Conservation (phyloP, 2,113 vertebrate species). For the Cyanoderma ruficeps region DNA sequence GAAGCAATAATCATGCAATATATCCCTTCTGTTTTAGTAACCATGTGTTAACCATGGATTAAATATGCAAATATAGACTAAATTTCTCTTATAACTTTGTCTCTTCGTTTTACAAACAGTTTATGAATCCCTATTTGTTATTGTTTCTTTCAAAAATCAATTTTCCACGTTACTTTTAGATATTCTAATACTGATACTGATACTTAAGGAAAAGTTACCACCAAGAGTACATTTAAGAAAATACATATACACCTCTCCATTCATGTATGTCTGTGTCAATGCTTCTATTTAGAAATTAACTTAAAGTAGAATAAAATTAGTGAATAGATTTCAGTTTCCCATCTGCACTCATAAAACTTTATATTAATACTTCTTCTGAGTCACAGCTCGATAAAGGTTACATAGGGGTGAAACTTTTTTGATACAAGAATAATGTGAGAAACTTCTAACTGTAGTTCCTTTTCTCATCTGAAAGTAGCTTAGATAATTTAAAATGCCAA, state of each 20-base stretch:
- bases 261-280: background rate
- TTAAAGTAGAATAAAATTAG: background rate
- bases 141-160: background rate
- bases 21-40: background rate
- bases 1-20: background rate
- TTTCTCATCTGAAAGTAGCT: background rate
- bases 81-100: background rate
- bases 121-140: background rate
- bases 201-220: background rate
- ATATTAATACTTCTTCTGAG: background rate
- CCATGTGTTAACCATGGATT: background rate
- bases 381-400: background rate
- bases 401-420: background rate
- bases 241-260: accelerated
- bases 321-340: background rate
- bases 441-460: background rate
- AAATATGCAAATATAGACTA: background rate
- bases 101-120: background rate
- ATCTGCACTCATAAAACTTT: background rate
- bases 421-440: background rate
- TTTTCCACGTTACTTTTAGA: background rate
- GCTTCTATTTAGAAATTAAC: background rate
- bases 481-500: background rate
- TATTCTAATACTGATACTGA: background rate
- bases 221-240: background rate